Percentiles rank a stretch among this genome's conserved stretches.
phyloP scores from a whole-genome alignment of 2,797 vertebrate species.

The Sebastes elongatus region DNA sequence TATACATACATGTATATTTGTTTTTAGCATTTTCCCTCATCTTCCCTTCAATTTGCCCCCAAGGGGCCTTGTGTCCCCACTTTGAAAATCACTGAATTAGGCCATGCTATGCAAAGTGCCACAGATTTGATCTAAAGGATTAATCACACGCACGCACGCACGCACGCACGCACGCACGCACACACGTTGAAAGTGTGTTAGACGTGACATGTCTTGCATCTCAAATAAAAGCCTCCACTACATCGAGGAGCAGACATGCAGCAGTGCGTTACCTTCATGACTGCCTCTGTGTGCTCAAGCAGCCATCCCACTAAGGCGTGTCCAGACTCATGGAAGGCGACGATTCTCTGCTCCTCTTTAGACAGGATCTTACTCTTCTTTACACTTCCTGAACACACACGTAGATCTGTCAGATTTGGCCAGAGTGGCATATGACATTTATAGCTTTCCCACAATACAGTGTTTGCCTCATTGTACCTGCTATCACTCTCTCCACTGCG shows the following conservation, averaged over 20 bases:
- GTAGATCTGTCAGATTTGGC: background rate
- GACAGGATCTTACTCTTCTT: constrained; percentile 96
- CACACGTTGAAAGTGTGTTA: background rate
- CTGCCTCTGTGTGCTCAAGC: constrained; percentile 95
- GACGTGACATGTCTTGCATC: background rate
- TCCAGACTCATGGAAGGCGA: constrained; percentile 95
- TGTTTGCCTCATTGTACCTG: constrained; percentile 78
- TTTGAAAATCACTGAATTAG: too few relatives aligned
- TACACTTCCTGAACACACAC: constrained; percentile 85
- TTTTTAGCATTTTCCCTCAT: too few relatives aligned
- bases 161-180: too few relatives aligned
- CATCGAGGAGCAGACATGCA: background rate
- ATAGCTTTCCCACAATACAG: background rate
- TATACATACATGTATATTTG: too few relatives aligned
- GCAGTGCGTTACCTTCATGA: constrained; percentile 89
- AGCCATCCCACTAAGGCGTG: constrained; percentile 96
- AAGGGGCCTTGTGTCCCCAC: too few relatives aligned
- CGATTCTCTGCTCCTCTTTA: constrained; percentile 92
- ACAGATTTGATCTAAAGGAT: too few relatives aligned
- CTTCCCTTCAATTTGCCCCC: too few relatives aligned
- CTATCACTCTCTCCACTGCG: constrained; percentile 94
- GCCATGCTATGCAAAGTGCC: background rate
- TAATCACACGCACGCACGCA: too few relatives aligned
- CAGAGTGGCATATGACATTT: background rate
- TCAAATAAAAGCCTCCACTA: background rate